A percentile compares a stretch with the other conserved stretches of the same genome.
Conservation (phyloP, 2,888 invertebrate species). For the Ormyrus labotus region DNA sequence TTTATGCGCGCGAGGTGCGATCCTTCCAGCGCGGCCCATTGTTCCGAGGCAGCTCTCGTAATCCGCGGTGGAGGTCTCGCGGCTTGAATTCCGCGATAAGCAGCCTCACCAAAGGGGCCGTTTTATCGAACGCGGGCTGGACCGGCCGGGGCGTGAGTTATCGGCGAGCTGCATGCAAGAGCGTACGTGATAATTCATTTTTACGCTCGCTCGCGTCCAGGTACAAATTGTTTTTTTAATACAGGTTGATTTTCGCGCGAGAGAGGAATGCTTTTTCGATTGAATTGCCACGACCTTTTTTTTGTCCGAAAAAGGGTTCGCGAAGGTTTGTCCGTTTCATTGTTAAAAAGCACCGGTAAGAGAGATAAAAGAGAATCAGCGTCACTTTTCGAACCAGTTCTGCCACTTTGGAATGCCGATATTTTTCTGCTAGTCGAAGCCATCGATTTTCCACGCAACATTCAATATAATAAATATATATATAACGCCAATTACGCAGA, state of each 20-base stretch:
- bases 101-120: background rate
- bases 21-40: conserved; percentile 46
- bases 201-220: no score
- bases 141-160: background rate
- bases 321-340: no score
- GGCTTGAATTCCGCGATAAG: conserved; percentile 35
- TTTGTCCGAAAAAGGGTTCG: no score
- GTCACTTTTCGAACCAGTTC: conserved; percentile 40
- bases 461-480: conserved; percentile 31
- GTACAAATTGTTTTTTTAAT: no score
- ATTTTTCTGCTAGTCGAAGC: conserved; percentile 19
- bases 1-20: conserved; percentile 14
- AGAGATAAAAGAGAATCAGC: background rate
- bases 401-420: conserved; percentile 24
- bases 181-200: no score
- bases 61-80: conserved; percentile 32
- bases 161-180: no score
- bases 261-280: no score
- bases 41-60: conserved; percentile 56
- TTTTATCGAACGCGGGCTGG: background rate
- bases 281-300: no score
- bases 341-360: no score
- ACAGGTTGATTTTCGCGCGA: no score
- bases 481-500: conserved; percentile 21
- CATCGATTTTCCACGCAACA: conserved; percentile 21